Base-by-base conservation (phyloP, 1,140 invertebrate species). In the Hylaeus volcanicus region DNA sequence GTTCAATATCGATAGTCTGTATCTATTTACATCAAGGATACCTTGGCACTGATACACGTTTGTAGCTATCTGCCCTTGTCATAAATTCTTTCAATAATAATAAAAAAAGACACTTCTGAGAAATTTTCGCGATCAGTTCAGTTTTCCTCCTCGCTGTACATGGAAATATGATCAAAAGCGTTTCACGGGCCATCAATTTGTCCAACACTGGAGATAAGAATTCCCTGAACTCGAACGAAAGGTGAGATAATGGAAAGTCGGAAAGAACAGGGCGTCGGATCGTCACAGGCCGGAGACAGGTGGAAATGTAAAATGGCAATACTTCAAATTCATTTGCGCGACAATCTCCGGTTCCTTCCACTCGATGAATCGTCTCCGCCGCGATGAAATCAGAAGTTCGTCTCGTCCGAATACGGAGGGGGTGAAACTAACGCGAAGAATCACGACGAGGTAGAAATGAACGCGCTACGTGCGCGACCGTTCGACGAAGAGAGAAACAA, bases 251-350 rank as follows among this genome's bases (percentile, higher is more conserved):
- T 88, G 79, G 83, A 84, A 85, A 82, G 74, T 83, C 60, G 45
- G 63, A 71, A 88, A 83, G 86, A 88, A 76, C 51, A 45, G 43
- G 64, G 6, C 26, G 5, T 64, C 11, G 68, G 63, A 76, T 64
- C 45, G 48, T 66, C 61, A 39, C 12, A 6, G 61, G 41, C 56
- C 82, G 85, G 79, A 79, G 75, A 87, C 82, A 87, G 68, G 71
- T 88, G 70, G 83, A 87, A 84, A 83, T 85, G 83, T 83, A 87
- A 80, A 88, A 86, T 83, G 86, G 81, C 83, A 88, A 88, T 88
- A 88, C 86, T 88, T 88, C 86, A 88, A 88, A 88, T 88, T 88
- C 86, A 88, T 88, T 88, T 85, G 83, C 81, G 70, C 70, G 83
- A 88, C 86, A 88, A 88, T 88, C 86, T 88, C 86, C 86, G 86